Evolutionary conservation across 2,888 invertebrate species (phyloP), one percentile per base, ranked within the genome.

Genomic region (Dioctria rufipes): DNA sequence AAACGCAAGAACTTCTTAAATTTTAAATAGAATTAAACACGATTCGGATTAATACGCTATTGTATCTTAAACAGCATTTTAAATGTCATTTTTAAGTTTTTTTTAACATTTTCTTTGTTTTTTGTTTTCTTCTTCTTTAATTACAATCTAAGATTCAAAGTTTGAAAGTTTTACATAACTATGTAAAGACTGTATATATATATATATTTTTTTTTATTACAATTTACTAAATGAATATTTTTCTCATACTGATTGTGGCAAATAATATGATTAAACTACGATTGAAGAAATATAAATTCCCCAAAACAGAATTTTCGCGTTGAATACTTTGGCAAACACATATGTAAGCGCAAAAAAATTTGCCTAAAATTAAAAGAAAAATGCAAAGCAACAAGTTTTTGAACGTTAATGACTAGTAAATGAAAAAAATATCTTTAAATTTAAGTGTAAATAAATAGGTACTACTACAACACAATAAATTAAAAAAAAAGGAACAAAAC

Each of bases 11-110:
- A 75, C 13, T 75, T 51, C 49, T 54, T 54, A 13, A 60, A 60
- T 51, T 54, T 75, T 61, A 75, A 60, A 60, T 75, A 13, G 75
- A 60, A 75, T 40, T 60, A 42, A 75, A 75, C 25, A 60, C 40
- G 60, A 75, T 42, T 75, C 13, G 42, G 61, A 75, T 60, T 60
- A 75, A 43, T 13, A 46, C 63, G 40, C 46, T 78, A 42, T 65
- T 51, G 71, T 71, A 71, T 39, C 49, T 51, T 63, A 78, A 78
- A 78, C 78, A 78, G 78, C 78, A 78, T 78, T 78, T 78, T 78
- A n/a, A 39, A 63, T 63, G 49, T 78, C 43, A 25, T 78, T 78
- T 78, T 65, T 65, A 51, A 63, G 6, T 65, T 63, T 75, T 63
- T 78, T 78, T 42, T 67, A n/a, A 11, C 39, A n/a, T 25, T 65